These are phyloP conservation scores for Andricus grossulariae DNA, from an alignment of 1,140 invertebrate species.

Conservation along the genomic window DNA sequence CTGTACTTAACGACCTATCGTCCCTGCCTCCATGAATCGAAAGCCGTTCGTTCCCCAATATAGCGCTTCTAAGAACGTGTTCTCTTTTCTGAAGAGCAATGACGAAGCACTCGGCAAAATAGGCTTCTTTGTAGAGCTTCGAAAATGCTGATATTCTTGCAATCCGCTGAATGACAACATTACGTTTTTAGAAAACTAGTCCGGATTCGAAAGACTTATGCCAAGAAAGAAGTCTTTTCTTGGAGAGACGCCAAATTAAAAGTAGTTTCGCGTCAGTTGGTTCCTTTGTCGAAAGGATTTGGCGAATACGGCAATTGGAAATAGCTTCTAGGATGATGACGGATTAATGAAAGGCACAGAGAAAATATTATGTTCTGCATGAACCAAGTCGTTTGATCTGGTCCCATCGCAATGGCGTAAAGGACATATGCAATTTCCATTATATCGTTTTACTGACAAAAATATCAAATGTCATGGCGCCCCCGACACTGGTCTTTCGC, in stretches of 20 bases:
- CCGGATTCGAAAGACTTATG: background rate
- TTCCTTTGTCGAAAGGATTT: background rate
- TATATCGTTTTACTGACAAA: constrained; percentile 72
- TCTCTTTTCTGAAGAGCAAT: constrained; percentile 11
- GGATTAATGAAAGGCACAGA: background rate
- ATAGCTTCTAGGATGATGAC: background rate
- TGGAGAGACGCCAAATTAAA: constrained; percentile 2
- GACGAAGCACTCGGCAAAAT: constrained; percentile 27
- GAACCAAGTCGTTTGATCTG: constrained; percentile 45
- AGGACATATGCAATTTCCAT: constrained; percentile 71
- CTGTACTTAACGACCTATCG: constrained; percentile 45
- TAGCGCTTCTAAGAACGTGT: constrained; percentile 5
- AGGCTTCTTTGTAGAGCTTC: background rate
- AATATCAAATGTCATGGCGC: constrained; percentile 64
- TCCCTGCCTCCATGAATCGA: constrained; percentile 11
- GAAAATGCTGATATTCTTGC: background rate
- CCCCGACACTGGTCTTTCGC: background rate
- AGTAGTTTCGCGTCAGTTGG: background rate
- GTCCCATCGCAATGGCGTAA: constrained; percentile 51
- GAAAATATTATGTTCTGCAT: no score
- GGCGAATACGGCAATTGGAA: no score
- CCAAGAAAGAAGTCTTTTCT: background rate
- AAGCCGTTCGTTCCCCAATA: constrained; percentile 27
- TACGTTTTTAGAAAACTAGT: background rate
- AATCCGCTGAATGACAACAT: background rate